Conservation (phyloP, 2,888 invertebrate species). For the Amphipyra tragopoginis region DNA sequence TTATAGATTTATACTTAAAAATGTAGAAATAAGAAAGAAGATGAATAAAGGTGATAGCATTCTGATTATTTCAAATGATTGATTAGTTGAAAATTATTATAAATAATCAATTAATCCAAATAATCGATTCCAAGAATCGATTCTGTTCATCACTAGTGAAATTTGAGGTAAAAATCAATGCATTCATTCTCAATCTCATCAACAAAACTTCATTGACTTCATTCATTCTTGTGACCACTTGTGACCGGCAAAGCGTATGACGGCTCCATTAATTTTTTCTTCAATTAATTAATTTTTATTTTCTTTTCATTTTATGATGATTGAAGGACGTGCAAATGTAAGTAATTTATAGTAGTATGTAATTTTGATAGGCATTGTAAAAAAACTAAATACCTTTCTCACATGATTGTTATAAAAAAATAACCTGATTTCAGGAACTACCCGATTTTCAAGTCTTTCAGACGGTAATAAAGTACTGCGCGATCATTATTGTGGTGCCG, state of each 20-base stretch:
- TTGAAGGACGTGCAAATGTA: constrained; percentile 88
- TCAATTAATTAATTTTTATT: constrained; percentile 65
- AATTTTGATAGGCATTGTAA: not conserved
- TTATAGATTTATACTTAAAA: too few relatives aligned
- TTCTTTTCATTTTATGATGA: constrained; percentile 82
- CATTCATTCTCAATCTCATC: not conserved
- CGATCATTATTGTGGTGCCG: constrained; percentile 94
- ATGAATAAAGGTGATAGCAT: too few relatives aligned
- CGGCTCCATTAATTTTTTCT: constrained; percentile 44
- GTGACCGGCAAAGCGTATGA: constrained; percentile 63
- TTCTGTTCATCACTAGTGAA: too few relatives aligned
- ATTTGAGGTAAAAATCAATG: constrained; percentile 18
- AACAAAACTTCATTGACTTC: not conserved
- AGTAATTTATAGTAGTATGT: constrained; percentile 69
- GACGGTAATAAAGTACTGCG: constrained; percentile 93
- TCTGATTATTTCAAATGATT: too few relatives aligned
- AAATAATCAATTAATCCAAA: too few relatives aligned
- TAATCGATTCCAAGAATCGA: too few relatives aligned
- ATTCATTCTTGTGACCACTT: constrained; percentile 58
- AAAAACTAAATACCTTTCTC: not conserved
- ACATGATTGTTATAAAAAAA: constrained; percentile 20
- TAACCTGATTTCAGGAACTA: constrained; percentile 88
- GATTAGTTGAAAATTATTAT: too few relatives aligned
- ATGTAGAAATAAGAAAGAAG: too few relatives aligned
- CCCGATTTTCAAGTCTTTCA: constrained; percentile 93